Evolutionary conservation across 2,113 vertebrate genomes (phyloP).

Genomic region (Leucosticte australis): DNA sequence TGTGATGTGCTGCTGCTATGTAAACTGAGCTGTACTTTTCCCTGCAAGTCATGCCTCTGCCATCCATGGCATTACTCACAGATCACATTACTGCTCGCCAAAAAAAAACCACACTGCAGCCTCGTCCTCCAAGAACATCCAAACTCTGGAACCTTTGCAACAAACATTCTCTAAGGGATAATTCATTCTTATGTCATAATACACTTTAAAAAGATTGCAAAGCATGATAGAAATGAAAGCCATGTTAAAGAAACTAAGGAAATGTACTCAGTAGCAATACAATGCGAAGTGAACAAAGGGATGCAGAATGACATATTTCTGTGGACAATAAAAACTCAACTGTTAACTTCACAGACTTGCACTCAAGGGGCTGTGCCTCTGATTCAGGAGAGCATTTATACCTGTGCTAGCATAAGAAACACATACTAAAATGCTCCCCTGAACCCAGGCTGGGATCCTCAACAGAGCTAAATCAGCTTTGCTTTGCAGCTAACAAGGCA

Average conservation of each 20-base stretch:
- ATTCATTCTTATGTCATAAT: neutral
- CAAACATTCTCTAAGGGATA: neutral
- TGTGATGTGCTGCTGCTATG: neutral
- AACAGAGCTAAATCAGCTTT: neutral
- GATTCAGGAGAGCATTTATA: conserved; percentile 27
- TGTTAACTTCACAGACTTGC: neutral
- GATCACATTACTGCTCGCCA: neutral
- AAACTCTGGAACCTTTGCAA: neutral
- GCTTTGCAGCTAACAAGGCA: neutral
- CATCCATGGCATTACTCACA: neutral
- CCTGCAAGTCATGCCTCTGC: neutral
- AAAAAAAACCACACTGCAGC: neutral
- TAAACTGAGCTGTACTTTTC: neutral
- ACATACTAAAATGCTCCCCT: conserved; percentile 25
- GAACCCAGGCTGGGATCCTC: neutral
- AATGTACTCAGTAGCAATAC: conserved; percentile 9
- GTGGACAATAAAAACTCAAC: neutral
- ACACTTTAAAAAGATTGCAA: neutral
- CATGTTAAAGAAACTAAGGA: neutral
- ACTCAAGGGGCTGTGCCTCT: neutral
- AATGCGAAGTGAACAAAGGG: conserved; percentile 1
- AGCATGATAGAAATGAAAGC: neutral
- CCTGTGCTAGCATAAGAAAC: neutral
- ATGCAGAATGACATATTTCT: neutral
- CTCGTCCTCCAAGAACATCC: neutral